Evolutionary conservation across 2,113 vertebrate species (phyloP).

Genomic region (Bubalus kerabau): DNA sequence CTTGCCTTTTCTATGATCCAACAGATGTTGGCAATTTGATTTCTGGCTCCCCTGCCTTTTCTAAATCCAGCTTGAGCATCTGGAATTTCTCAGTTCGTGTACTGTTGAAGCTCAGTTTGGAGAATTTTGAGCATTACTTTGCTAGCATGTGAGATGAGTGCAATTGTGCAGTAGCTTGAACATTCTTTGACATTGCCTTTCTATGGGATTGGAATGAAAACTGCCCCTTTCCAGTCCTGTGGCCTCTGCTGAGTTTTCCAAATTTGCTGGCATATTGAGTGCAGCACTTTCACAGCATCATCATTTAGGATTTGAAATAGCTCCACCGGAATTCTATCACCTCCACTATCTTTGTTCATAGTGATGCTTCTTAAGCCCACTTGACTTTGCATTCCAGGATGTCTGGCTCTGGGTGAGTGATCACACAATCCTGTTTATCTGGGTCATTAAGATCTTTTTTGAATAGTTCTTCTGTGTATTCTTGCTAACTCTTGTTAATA

Average conservation of each 20-base stretch:
- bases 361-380: not conserved
- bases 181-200: not conserved
- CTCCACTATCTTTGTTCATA: not conserved
- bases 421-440: not conserved
- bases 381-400: not conserved
- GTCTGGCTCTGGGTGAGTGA: not conserved
- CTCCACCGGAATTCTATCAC: not conserved
- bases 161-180: not conserved
- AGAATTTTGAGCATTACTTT: not conserved
- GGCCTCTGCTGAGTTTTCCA: not conserved
- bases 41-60: not conserved
- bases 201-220: not conserved
- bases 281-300: not conserved
- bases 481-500: not conserved
- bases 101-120: not conserved
- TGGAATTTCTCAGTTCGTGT: not conserved
- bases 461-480: not conserved
- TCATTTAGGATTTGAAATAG: not conserved
- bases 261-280: not conserved
- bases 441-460: not conserved
- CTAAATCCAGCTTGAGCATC: not conserved
- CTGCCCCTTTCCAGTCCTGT: not conserved
- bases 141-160: not conserved
- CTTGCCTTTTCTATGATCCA: not conserved
- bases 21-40: not conserved